Base-by-base conservation (phyloP, 2,888 invertebrate genomes). In the Microdon myrmicae region DNA sequence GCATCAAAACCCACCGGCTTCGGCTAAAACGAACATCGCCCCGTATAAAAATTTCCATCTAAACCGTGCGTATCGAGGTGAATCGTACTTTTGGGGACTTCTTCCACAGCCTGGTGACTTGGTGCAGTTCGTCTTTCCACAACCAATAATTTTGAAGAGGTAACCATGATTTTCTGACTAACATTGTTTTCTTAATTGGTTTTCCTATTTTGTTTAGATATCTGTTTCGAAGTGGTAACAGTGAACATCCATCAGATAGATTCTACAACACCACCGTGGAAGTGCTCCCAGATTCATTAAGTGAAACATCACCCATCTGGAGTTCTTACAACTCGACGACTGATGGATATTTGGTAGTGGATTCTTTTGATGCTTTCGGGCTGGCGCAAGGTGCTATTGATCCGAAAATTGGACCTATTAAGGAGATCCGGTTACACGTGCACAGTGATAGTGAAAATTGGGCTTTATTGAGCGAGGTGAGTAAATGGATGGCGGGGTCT, bases 401-500 rank as follows among this genome's bases (percentile, higher is more conserved):
- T 70, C 81, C 82, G 8, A 84, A 83, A 47, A 78, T 90, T 28
- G 92, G 90, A 28, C 86, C 85, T 60, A 82, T 96, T 25, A 79
- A 84, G 39, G 84, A 86, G 35, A 79, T 96, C 67, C 85, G 94
- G 35, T 82, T 96, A n/a, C 86, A 86, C 59, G 89, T 94, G 10
- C 88, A 88, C 69, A 86, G 85, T 58, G 87, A 90, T 72, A 92
- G 91, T 77, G 87, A 88, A 68, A 90, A 90, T 77, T 96, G 95
- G 96, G 92, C 90, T 4, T 88, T 96, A 69, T 82, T 96, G 31
- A 95, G 93, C 74, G 96, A 96, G 86, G 93, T 94, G 78, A 83
- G 82, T 71, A n/a, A n/a, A n/a, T n/a, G n/a, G n/a, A n/a, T n/a
- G n/a, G n/a, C n/a, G n/a, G n/a, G n/a, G n/a, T n/a, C n/a, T n/a